These are phyloP conservation scores for Actinernus sp. DNA, from an alignment of 92 coral and sea anemone species.

Conservation along the genomic window DNA sequence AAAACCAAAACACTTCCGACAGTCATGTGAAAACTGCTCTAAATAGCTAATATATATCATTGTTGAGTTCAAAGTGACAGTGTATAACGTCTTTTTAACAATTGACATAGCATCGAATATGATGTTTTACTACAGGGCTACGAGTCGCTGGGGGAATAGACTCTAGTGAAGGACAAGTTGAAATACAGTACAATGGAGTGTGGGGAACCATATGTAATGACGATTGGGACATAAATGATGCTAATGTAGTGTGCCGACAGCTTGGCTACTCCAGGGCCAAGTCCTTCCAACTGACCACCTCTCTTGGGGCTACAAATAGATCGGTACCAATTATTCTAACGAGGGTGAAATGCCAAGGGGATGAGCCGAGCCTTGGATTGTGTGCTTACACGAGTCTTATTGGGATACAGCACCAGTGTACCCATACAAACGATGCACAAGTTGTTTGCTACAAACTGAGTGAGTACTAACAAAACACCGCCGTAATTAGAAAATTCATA, in stretches of 20 bases:
- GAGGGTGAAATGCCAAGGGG: conserved; percentile 13
- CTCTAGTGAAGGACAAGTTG: conserved; percentile 9
- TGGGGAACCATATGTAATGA: conserved; percentile 47
- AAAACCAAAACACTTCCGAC: no score
- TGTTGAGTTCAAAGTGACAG: no score
- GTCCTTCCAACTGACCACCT: background rate
- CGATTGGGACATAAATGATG: conserved; percentile 7
- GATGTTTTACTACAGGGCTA: background rate
- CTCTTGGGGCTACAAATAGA: background rate
- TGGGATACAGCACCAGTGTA: conserved; percentile 9
- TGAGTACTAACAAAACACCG: no score
- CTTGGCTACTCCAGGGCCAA: conserved; percentile 10
- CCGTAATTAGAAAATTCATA: no score
- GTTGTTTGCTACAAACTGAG: no score
- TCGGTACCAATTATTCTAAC: background rate
- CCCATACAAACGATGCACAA: conserved; percentile 16
- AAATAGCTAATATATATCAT: no score
- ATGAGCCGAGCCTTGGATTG: conserved; percentile 18
- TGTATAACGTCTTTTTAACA: no score
- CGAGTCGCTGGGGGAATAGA: conserved; percentile 13
- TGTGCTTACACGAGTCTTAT: conserved; percentile 1
- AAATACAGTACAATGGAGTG: conserved; percentile 6
- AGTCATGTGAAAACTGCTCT: no score
- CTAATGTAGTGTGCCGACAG: conserved; percentile 19
- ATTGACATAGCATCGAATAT: no score